These are phyloP conservation scores for Erinaceus europaeus DNA, from an alignment of 2,113 vertebrate genomes.

Conservation along the genomic window DNA sequence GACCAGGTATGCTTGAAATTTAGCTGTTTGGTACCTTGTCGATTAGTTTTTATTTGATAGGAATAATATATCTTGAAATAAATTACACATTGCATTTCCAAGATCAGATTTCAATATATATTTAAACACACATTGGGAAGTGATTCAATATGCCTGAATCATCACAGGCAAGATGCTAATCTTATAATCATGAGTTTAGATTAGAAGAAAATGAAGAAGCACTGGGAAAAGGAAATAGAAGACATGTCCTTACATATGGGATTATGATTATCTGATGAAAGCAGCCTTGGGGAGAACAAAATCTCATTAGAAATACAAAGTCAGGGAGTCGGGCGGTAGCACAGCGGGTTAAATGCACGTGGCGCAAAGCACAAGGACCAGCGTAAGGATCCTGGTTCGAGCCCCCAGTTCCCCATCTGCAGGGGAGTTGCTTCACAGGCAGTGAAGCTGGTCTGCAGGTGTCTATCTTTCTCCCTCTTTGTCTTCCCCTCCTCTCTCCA, in stretches of 20 bases:
- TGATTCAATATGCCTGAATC: slow-evolving; percentile 65
- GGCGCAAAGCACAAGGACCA: too few relatives aligned
- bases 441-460: too few relatives aligned
- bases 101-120: slow-evolving; percentile 65
- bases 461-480: too few relatives aligned
- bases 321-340: too few relatives aligned
- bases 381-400: too few relatives aligned
- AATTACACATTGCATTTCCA: slow-evolving; percentile 59
- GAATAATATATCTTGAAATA: slow-evolving; percentile 64
- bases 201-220: slow-evolving; percentile 52
- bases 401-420: too few relatives aligned
- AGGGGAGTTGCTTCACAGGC: too few relatives aligned
- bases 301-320: slow-evolving; percentile 47
- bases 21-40: slow-evolving; percentile 47
- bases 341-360: too few relatives aligned
- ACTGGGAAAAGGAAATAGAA: slow-evolving; percentile 53
- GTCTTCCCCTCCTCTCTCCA: too few relatives aligned
- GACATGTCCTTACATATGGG: slow-evolving; percentile 31
- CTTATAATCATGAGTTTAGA: slow-evolving; percentile 69
- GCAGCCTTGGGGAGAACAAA: background rate
- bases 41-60: slow-evolving; percentile 66
- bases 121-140: slow-evolving; percentile 70
- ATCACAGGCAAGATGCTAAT: slow-evolving; percentile 66
- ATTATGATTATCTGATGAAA: slow-evolving; percentile 21
- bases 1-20: slow-evolving; percentile 48